Conservation (phyloP, 2,888 invertebrate genomes). For the Diplolepis rosae region DNA sequence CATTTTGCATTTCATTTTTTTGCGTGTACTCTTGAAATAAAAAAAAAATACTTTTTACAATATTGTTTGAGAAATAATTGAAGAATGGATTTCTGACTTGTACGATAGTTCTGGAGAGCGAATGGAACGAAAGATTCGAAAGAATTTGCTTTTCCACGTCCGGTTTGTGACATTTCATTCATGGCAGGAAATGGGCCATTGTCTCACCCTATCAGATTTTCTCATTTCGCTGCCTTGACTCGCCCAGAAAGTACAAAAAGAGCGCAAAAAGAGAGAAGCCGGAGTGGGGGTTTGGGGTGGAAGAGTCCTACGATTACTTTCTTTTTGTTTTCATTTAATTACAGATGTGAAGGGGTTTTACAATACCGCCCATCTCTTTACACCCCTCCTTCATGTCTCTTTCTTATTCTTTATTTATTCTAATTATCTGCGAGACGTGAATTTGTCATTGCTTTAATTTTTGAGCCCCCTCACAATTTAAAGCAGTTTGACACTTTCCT, state of each 20-base stretch:
- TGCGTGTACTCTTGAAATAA: too few relatives aligned
- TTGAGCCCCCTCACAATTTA: conserved; percentile 50
- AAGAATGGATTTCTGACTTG: too few relatives aligned
- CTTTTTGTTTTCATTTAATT: conserved; percentile 74
- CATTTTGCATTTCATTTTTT: too few relatives aligned
- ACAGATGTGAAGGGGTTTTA: conserved; percentile 73
- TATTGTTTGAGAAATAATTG: too few relatives aligned
- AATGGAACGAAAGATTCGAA: background rate
- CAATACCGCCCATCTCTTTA: conserved; percentile 53
- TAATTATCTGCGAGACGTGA: conserved; percentile 72
- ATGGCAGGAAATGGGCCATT: conserved; percentile 65
- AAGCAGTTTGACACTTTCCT: conserved; percentile 10
- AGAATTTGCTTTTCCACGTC: conserved; percentile 37
- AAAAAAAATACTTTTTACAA: too few relatives aligned
- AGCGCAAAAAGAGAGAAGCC: conserved; percentile 14
- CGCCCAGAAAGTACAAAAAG: conserved; percentile 55
- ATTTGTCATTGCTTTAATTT: conserved; percentile 73
- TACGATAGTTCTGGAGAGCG: too few relatives aligned
- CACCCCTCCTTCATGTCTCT: conserved; percentile 57
- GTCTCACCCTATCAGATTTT: conserved; percentile 71
- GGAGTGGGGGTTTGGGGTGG: conserved; percentile 34
- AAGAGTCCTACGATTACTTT: conserved; percentile 69
- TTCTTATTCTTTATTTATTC: conserved; percentile 73
- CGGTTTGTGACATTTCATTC: conserved; percentile 71
- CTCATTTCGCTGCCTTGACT: conserved; percentile 69